These are phyloP conservation scores for Iphiclides podalirius DNA, from an alignment of 2,888 invertebrate genomes.

Conservation along the genomic window DNA sequence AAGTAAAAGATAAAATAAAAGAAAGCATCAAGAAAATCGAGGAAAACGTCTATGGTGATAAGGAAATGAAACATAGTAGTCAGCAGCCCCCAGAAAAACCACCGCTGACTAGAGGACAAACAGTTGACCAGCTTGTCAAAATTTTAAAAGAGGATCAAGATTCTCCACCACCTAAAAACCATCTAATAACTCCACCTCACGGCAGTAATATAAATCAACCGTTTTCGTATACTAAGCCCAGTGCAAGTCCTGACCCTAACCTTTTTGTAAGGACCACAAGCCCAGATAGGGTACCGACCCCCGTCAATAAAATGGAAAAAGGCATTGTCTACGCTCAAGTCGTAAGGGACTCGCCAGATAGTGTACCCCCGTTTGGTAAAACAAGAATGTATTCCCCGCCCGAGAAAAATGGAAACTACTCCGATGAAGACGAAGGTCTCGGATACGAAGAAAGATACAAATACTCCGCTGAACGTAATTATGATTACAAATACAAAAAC, in stretches of 20 bases:
- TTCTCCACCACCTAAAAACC: constrained; percentile 83
- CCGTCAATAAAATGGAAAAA: constrained; percentile 73
- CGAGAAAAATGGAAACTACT: constrained; percentile 78
- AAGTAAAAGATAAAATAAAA: constrained; percentile 73
- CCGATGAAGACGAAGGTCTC: constrained; percentile 90
- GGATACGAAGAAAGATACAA: constrained; percentile 83
- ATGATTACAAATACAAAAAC: constrained; percentile 72
- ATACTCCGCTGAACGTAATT: constrained; percentile 50
- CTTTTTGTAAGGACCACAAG: constrained; percentile 66
- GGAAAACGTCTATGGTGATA: constrained; percentile 71
- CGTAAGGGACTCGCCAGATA: constrained; percentile 68
- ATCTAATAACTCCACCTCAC: constrained; percentile 81
- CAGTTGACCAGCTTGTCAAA: constrained; percentile 89
- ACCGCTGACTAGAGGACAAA: constrained; percentile 84
- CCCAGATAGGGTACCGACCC: constrained; percentile 67
- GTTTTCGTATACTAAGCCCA: constrained; percentile 88
- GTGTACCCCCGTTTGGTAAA: constrained; percentile 48
- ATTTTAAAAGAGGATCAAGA: constrained; percentile 86
- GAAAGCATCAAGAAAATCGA: constrained; percentile 73
- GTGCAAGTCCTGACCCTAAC: constrained; percentile 75
- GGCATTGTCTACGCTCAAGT: constrained; percentile 90
- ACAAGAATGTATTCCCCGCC: constrained; percentile 69
- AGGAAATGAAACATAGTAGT: constrained; percentile 86
- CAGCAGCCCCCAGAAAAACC: constrained; percentile 85
- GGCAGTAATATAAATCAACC: constrained; percentile 87